Base-by-base conservation (phyloP, 2,797 vertebrate species). In the Apodemus agrarius region DNA sequence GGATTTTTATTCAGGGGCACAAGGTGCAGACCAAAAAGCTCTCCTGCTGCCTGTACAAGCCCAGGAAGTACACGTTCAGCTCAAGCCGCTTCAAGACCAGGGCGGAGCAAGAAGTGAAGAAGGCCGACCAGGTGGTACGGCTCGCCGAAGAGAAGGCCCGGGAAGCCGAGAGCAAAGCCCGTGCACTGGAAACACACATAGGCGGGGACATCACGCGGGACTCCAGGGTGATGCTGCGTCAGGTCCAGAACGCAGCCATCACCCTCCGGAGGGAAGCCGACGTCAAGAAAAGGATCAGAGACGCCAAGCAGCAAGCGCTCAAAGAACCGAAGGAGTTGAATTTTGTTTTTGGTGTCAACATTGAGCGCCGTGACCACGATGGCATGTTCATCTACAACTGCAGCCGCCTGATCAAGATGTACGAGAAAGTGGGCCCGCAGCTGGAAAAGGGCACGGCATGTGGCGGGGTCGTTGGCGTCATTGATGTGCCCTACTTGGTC, bases 301-400 rank as follows among this genome's bases (percentile, higher is more conserved):
- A 99, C 46, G 99, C 99, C 72, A 99, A 99, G 98, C 99, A 99
- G 96, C 99, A 98, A 98, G 99, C 99, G 0, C 98, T 99, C 84
- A 99, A 99, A 97, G 99, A 99, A 96, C 99, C 99, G n/a, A 99
- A 99, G 97, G 99, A 99, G 94, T 97, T 99, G 96, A 99, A 99
- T 97, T 99, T 99, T 97, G 99, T 99, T 97, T 99, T 99, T 87
- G 99, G 99, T 1, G 99, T 99, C 75, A 99, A 99, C 97, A 99
- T 99, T 7, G 99, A 99, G 85, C 99, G 99, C 74, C 99, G 99
- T 0, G 99, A 99, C 6, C 97, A 99, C 94, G 99, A 99, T 0
- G 99, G 99, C 88, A 99, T 99, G 99, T 99, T 99, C 97, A 99
- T 99, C 80, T 99, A 99, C 98, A 99, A 99, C 98, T 99, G 99